Conservation (phyloP, 2,797 vertebrate genomes). For the Rhyacichthys aspro region DNA sequence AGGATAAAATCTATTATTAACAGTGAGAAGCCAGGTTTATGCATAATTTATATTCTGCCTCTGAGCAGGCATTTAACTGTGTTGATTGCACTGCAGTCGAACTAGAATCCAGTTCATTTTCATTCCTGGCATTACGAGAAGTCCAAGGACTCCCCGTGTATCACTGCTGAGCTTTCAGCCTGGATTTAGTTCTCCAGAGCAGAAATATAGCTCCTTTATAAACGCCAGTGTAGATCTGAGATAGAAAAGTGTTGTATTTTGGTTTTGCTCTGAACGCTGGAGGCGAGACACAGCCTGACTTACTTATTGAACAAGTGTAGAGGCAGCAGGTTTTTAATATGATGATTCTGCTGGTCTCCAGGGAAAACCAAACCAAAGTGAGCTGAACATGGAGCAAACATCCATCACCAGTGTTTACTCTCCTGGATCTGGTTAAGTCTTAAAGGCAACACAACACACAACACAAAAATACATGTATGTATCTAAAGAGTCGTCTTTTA, state of each 20-base stretch:
- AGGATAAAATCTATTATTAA: conserved; percentile 43
- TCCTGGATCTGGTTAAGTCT: too few relatives aligned
- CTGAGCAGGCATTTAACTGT: conserved; percentile 39
- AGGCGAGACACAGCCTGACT: conserved; percentile 21
- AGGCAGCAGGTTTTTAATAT: conserved; percentile 37
- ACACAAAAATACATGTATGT: not conserved
- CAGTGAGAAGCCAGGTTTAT: conserved; percentile 37
- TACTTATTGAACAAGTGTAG: conserved; percentile 19
- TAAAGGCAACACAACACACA: not conserved
- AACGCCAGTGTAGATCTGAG: conserved; percentile 26
- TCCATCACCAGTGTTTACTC: conserved; percentile 50
- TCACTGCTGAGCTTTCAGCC: conserved; percentile 21
- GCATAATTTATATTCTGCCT: conserved; percentile 49
- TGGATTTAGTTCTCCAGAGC: not conserved
- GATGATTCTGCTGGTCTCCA: conserved; percentile 14
- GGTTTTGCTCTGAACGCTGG: conserved; percentile 8
- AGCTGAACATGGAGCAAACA: conserved; percentile 22
- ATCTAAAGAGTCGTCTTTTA: too few relatives aligned
- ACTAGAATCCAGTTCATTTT: conserved; percentile 38
- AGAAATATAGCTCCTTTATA: conserved; percentile 23
- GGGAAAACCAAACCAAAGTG: conserved; percentile 34
- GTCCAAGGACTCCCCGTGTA: conserved; percentile 20
- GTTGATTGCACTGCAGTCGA: conserved; percentile 40
- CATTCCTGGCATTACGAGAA: conserved; percentile 25
- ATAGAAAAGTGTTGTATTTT: not conserved